Percentiles rank a stretch among this genome's conserved stretches.
Evolutionary conservation across 2,113 vertebrate species (phyloP).

Genomic region (Lycaon pictus): DNA sequence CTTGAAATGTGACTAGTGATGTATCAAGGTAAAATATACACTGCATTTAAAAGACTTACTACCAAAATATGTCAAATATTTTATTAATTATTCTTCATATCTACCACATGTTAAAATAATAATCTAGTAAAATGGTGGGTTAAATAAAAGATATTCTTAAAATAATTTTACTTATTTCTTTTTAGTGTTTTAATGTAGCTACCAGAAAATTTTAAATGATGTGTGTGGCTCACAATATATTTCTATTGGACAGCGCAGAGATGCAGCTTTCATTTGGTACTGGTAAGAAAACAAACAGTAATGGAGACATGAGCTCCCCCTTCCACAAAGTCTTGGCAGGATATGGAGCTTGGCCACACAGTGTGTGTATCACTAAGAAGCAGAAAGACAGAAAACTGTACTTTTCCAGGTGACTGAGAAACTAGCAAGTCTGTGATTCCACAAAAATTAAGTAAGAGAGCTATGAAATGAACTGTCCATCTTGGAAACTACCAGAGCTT

Average conservation of each 20-base stretch:
- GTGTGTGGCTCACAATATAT: background rate
- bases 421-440: background rate
- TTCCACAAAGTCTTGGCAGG: background rate
- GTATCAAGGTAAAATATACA: background rate
- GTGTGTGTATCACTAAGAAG: background rate
- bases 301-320: background rate
- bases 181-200: background rate
- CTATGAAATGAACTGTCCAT: background rate
- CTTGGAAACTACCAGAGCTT: background rate
- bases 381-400: background rate
- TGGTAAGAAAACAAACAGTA: background rate
- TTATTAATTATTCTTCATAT: background rate
- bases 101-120: background rate
- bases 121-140: background rate
- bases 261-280: background rate
- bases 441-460: background rate
- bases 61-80: background rate
- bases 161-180: background rate
- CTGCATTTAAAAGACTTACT: background rate
- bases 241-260: background rate
- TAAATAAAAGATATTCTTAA: constrained; percentile 17
- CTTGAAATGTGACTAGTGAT: background rate
- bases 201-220: background rate
- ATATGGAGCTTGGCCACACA: background rate
- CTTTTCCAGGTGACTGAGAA: constrained; percentile 28